These are phyloP conservation scores for Drosophila parvula DNA, from an alignment of 1,140 invertebrate genomes.

Conservation along the genomic window DNA sequence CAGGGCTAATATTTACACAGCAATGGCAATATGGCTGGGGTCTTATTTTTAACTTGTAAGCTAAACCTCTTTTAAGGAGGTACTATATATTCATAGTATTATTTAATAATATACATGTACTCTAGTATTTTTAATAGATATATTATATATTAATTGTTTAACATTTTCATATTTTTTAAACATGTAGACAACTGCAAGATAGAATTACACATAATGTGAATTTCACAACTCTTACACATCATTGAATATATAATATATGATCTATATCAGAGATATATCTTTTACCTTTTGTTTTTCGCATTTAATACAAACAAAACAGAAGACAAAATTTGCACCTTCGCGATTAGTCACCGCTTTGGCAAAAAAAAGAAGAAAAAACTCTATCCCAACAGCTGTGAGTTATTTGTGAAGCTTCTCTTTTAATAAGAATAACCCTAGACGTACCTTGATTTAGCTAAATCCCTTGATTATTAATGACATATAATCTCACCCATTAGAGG, in stretches of 20 bases:
- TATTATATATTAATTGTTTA: too few relatives aligned
- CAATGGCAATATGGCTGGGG: background rate
- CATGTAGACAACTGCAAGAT: background rate
- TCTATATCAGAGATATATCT: background rate
- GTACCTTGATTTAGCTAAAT: background rate
- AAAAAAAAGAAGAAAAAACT: too few relatives aligned
- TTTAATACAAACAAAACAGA: background rate
- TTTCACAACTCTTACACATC: background rate
- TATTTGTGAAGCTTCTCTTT: background rate
- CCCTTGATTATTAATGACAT: background rate
- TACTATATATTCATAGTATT: background rate
- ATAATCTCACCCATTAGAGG: background rate
- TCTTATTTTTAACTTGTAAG: background rate
- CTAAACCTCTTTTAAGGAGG: background rate
- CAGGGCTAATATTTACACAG: background rate
- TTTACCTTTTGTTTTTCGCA: background rate
- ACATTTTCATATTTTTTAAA: too few relatives aligned
- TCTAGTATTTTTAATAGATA: background rate
- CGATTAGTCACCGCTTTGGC: constrained; percentile 10
- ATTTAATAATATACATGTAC: background rate
- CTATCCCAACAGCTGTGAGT: background rate
- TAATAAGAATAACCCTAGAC: background rate
- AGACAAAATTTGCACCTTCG: too few relatives aligned
- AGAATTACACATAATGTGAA: too few relatives aligned
- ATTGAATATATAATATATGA: background rate